Evolutionary conservation across 2,797 vertebrate species (phyloP), one percentile per base, ranked within the genome.

Genomic region (Pygocentrus nattereri): DNA sequence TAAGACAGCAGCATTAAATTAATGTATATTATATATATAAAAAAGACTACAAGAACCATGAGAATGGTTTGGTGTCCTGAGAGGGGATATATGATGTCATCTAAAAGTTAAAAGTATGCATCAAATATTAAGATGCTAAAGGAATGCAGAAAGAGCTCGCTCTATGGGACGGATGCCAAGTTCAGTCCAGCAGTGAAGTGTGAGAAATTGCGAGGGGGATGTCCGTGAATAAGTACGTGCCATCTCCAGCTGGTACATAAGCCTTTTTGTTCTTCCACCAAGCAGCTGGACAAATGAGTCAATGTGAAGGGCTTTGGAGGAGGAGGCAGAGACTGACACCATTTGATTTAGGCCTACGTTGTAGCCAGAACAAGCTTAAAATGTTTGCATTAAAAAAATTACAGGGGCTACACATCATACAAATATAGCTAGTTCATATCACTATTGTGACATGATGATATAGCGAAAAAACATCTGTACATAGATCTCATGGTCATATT

Each of bases 251-350:
- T 90, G 90, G 84, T 81, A 88, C 85, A 90, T 70, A 86, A 88
- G 85, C 49, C 81, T 87, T 90, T 88, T 87, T 90, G 84, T 89
- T 84, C 77, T 86, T 75, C 77, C 56, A 67, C 80, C 34, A 78
- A 83, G 87, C 88, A 89, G 89, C 90, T 90, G 90, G 85, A 87
- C 83, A 90, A 84, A 90, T 90, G 89, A 90, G 78, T 91, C 88
- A 90, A 61, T 79, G 65, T 58, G 72, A 73, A 87, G 41, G 64
- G 62, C 58, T 80, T 81, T 84, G 21, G 76, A 52, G 61, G 80
- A 71, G 74, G 49, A 78, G 52, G 80, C 59, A 75, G 74, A 79
- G 59, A 74, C 69, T 3, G 38, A 62, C 18, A 61, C 25, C 30
- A 54, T 65, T 79, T 49, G 58, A 75, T 76, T 61, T 12, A 61